Evolutionary conservation across 2,797 vertebrate species (phyloP), one percentile per base, ranked within the genome.

Genomic region (Rhinichthys osculus): DNA sequence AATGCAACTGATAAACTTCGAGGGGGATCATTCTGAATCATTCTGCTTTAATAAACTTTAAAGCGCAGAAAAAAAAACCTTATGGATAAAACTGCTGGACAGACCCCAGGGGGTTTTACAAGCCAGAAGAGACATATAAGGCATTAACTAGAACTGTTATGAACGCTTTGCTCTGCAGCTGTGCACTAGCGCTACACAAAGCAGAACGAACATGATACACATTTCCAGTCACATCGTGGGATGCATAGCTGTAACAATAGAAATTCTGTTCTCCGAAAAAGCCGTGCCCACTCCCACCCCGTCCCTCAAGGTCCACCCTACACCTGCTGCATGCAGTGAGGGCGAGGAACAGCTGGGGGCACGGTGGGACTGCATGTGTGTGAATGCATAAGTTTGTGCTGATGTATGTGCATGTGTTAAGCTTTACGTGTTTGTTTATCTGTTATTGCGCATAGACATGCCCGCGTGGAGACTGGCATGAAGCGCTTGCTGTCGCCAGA

Each of bases 321-420:
- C 96, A 96, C 95, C 96, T 96, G 95, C 95, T 94, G 91, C 88
- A 86, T 89, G 90, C 89, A 89, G 80, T 93, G 91, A 94, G 91
- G 92, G 89, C 89, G 91, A 86, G 84, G 92, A 94, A 95, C 95
- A 96, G 95, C 95, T 96, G 95, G 92, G 92, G 89, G 85, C 86
- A 90, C 57, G 79, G 86, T 81, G 50, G 38, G 82, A 82, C 78
- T 54, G 74, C 79, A 85, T 72, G 86, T 81, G 78, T 83, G 85
- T 83, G 72, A 72, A 76, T 70, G 71, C 71, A 54, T 79, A 82
- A 23, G 52, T 87, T 76, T 77, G 38, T n/a, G 13, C 84, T 71
- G 78, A 81, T 89, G 67, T 77, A 72, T 88, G 62, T 87, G 85
- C 72, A 78, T 70, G 66, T 89, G 72, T 85, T 47, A 10, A 7